Conservation (phyloP, 2,888 invertebrate species). For the Morpho helenor region DNA sequence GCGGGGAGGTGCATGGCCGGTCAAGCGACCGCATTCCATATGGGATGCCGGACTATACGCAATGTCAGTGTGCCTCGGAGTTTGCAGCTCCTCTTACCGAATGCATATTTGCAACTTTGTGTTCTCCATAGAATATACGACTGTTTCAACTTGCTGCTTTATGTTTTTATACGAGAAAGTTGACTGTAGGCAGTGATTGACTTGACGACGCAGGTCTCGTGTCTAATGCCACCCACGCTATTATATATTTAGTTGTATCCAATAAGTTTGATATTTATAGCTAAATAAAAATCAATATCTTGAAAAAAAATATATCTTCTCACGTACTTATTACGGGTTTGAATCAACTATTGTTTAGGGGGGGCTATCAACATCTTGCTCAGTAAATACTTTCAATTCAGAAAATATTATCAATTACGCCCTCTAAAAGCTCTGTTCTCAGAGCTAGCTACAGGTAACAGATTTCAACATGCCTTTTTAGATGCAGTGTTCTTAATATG, state of each 20-base stretch:
- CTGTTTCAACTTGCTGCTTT: constrained; percentile 16
- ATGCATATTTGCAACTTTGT: constrained; percentile 37
- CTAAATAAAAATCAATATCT: not conserved
- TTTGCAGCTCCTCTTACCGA: constrained; percentile 37
- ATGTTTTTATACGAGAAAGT: constrained; percentile 27
- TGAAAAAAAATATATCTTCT: not conserved
- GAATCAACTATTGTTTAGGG: too few species aligned
- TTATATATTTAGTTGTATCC: constrained; percentile 18
- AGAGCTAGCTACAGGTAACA: too few species aligned
- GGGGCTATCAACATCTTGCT: too few species aligned
- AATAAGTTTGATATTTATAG: constrained; percentile 8
- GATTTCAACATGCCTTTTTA: too few species aligned
- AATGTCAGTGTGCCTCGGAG: constrained; percentile 72
- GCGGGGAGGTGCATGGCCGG: constrained; percentile 51
- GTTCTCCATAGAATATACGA: constrained; percentile 26
- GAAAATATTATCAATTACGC: too few species aligned
- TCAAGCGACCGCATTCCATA: constrained; percentile 75
- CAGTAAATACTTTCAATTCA: too few species aligned
- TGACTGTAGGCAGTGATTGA: constrained; percentile 37
- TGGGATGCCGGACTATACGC: constrained; percentile 75
- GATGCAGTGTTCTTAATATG: too few species aligned
- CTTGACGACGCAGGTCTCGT: constrained; percentile 45
- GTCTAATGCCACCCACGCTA: constrained; percentile 24
- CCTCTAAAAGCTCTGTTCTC: too few species aligned
- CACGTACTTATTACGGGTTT: too few species aligned